Evolutionary conservation across 2,888 invertebrate species (phyloP).

Genomic region (Lycocerus yunnanus): DNA sequence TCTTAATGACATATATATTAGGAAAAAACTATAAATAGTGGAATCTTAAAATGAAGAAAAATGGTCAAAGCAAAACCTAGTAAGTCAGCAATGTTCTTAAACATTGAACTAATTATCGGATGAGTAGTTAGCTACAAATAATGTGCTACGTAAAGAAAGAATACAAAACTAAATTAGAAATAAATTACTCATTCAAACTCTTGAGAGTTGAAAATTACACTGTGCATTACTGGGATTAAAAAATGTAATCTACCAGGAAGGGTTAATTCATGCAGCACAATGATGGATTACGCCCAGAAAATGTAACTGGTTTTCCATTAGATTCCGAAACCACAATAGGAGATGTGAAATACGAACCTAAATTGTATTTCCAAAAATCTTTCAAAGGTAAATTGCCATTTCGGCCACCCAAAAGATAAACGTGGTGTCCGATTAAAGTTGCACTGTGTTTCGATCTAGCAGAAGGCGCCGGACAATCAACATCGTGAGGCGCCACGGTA

Average conservation of each 20-base stretch:
- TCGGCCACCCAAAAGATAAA: conserved; percentile 84
- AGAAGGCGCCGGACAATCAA: conserved; percentile 64
- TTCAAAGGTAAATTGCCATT: conserved; percentile 80
- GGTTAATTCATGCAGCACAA: background rate
- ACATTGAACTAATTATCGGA: too few relatives aligned
- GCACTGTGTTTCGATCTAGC: conserved; percentile 84
- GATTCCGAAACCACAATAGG: background rate
- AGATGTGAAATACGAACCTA: conserved; percentile 59
- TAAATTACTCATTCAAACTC: background rate
- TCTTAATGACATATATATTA: too few relatives aligned
- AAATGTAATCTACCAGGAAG: background rate
- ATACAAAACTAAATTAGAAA: background rate
- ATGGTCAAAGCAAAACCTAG: too few relatives aligned
- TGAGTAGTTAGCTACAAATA: too few relatives aligned
- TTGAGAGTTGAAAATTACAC: background rate
- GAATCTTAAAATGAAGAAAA: too few relatives aligned
- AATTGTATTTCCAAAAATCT: conserved; percentile 84
- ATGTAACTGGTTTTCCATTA: background rate
- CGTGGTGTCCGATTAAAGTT: conserved; percentile 73
- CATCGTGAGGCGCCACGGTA: conserved; percentile 60
- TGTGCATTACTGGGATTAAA: background rate
- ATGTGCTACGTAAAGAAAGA: too few relatives aligned
- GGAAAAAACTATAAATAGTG: too few relatives aligned
- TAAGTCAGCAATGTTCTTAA: too few relatives aligned
- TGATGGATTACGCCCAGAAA: background rate